phyloP scores from a whole-genome alignment of 2,888 invertebrate species.

The Cephus runcator region DNA sequence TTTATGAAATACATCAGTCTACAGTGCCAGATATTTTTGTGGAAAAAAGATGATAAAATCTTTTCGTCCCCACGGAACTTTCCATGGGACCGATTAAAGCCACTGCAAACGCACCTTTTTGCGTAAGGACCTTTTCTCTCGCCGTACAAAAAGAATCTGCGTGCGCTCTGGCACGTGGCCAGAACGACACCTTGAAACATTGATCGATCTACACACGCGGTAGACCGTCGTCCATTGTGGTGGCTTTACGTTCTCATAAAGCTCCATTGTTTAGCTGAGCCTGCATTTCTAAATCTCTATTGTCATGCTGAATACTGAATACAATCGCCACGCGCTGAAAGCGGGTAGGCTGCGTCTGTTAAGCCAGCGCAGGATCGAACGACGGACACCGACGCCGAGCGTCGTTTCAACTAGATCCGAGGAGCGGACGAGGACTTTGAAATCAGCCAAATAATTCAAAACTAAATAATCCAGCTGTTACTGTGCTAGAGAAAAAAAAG shows the following conservation, averaged over 20 bases:
- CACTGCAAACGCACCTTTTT: no score
- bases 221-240: slow-evolving; percentile 38
- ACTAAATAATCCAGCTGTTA: no score
- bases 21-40: no score
- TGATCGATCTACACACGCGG: slow-evolving; percentile 32
- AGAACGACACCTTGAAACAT: slow-evolving; percentile 37
- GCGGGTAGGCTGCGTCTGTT: slow-evolving; percentile 19
- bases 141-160: not conserved
- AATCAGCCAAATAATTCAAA: no score
- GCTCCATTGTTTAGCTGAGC: slow-evolving; percentile 50
- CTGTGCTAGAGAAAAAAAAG: no score
- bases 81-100: no score
- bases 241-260: slow-evolving; percentile 50
- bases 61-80: no score
- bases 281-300: slow-evolving; percentile 52
- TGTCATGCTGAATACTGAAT: slow-evolving; percentile 40
- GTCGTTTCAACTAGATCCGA: no score
- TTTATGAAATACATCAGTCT: fast-evolving
- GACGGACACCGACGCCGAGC: not conserved
- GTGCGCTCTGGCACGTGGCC: not conserved
- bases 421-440: no score
- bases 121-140: no score
- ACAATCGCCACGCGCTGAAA: slow-evolving; percentile 39
- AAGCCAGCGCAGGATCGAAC: not conserved
- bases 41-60: no score